Percentiles rank a stretch among this genome's conserved stretches.
These are phyloP conservation scores for Pasiphila rectangulata DNA, from an alignment of 2,888 invertebrate species.

Conservation along the genomic window DNA sequence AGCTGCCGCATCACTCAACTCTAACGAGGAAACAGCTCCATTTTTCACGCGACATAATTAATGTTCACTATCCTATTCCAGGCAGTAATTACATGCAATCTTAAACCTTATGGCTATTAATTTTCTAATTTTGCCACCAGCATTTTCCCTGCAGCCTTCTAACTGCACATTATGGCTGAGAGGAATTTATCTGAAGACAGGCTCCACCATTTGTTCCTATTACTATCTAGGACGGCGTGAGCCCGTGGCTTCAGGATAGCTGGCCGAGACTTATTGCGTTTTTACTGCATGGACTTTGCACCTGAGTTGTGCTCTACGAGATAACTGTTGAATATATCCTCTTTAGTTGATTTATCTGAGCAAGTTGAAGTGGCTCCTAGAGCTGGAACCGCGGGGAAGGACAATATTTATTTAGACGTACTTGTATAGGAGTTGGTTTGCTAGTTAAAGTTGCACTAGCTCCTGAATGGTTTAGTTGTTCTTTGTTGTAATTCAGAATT, in stretches of 20 bases:
- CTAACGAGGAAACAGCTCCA: slow-evolving; percentile 33
- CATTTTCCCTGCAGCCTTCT: slow-evolving; percentile 38
- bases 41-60: slow-evolving; percentile 33
- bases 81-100: slow-evolving; percentile 34
- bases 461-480: too few species aligned
- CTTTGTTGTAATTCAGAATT: too few species aligned
- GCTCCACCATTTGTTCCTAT: slow-evolving; percentile 46
- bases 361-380: too few species aligned
- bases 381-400: neutral
- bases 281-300: slow-evolving; percentile 9
- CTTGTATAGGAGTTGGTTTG: too few species aligned
- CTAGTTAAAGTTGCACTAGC: too few species aligned
- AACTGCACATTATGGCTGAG: slow-evolving; percentile 41
- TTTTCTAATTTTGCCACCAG: slow-evolving; percentile 33
- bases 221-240: slow-evolving; percentile 34
- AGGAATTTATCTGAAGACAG: slow-evolving; percentile 45
- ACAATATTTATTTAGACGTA: too few species aligned
- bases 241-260: slow-evolving; percentile 7
- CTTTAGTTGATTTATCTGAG: slow-evolving; percentile 3
- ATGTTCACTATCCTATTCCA: slow-evolving; percentile 31
- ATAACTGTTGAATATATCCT: slow-evolving; percentile 8
- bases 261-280: slow-evolving; percentile 10
- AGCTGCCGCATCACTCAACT: slow-evolving; percentile 26
- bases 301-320: slow-evolving; percentile 8
- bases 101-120: slow-evolving; percentile 34